These are phyloP conservation scores for Brachionus asplanchnoidis DNA, from an alignment of 1,140 invertebrate species.

Conservation along the genomic window DNA sequence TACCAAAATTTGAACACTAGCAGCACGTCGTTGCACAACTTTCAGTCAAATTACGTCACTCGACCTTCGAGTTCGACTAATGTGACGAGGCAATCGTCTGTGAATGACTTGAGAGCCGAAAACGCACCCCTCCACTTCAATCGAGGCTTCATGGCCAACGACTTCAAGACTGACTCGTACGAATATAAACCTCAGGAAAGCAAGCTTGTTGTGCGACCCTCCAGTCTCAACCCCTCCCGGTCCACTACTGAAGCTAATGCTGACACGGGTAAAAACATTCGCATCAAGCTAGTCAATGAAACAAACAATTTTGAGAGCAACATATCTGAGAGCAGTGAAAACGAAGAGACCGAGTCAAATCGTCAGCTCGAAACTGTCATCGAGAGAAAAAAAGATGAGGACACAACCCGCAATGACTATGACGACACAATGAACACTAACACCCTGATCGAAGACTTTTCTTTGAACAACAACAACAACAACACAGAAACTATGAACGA, in stretches of 20 bases:
- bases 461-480: neutral
- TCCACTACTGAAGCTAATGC: neutral
- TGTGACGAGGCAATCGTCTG: neutral
- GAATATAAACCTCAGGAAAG: neutral
- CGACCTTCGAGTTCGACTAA: neutral
- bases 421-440: neutral
- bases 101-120: slow-evolving; percentile 1
- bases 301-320: neutral
- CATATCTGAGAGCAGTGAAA: slow-evolving; percentile 9
- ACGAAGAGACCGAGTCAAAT: neutral
- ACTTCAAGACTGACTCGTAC: neutral
- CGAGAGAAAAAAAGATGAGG: neutral
- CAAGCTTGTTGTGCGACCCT: neutral
- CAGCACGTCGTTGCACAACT: neutral
- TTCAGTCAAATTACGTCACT: neutral
- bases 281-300: neutral
- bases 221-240: neutral
- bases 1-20: neutral
- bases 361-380: neutral
- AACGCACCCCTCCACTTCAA: neutral
- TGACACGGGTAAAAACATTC: neutral
- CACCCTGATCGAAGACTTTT: slow-evolving; percentile 5
- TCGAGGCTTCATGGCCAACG: neutral
- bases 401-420: neutral
- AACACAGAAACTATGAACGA: neutral